A percentile compares a stretch with the other conserved stretches of the same genome.
Conservation (phyloP, 2,797 vertebrate species). For the Sebastes hubbsi region DNA sequence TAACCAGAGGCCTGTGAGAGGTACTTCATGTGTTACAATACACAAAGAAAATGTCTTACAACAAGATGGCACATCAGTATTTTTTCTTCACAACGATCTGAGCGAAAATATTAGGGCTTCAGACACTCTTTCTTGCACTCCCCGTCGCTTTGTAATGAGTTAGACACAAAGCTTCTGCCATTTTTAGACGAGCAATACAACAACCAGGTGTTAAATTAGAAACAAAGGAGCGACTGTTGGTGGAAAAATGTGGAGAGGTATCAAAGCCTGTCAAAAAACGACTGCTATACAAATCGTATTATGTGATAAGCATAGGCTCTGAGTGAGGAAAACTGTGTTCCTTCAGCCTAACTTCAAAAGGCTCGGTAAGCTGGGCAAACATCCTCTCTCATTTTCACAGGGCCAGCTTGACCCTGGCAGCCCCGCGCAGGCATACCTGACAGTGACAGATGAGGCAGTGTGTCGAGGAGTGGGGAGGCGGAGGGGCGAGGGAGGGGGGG, state of each 20-base stretch:
- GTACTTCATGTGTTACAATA: conserved; percentile 79
- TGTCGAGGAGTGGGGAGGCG: conserved; percentile 62
- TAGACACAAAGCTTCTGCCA: conserved; percentile 50
- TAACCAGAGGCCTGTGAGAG: conserved; percentile 76
- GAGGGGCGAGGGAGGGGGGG: conserved; percentile 37
- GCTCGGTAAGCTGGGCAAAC: conserved; percentile 70
- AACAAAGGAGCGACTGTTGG: conserved; percentile 56
- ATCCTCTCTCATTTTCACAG: conserved; percentile 67
- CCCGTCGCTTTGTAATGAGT: conserved; percentile 37
- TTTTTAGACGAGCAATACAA: conserved; percentile 59
- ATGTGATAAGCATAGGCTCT: conserved; percentile 58
- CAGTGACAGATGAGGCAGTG: conserved; percentile 81
- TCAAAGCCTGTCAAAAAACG: conserved; percentile 60
- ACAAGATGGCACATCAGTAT: conserved; percentile 75
- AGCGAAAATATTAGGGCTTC: conserved; percentile 55
- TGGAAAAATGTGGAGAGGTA: conserved; percentile 51
- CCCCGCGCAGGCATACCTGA: conserved; percentile 67
- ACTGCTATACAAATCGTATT: conserved; percentile 42
- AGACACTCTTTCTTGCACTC: conserved; percentile 44
- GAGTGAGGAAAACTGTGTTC: conserved; percentile 61
- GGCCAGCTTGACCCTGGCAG: conserved; percentile 66
- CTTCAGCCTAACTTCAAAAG: conserved; percentile 70
- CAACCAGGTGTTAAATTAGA: conserved; percentile 60
- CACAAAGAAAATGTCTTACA: conserved; percentile 73
- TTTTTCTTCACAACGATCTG: conserved; percentile 63